Conservation (phyloP, 2,113 vertebrate genomes). For the Gambusia holbrooki region DNA sequence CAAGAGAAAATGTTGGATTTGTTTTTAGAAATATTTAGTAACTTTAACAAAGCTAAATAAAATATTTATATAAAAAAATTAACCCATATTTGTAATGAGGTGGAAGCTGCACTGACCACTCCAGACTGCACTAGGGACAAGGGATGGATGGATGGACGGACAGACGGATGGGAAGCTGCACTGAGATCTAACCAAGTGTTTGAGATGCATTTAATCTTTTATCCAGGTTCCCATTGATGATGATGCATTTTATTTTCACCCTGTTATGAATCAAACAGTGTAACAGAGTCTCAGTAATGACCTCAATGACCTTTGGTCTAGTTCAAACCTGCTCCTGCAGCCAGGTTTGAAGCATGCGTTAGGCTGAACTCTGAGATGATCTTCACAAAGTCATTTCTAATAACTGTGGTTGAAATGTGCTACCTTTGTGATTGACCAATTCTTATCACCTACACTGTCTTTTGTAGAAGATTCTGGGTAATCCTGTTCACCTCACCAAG, state of each 20-base stretch:
- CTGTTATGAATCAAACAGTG: too few relatives aligned
- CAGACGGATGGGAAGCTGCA: too few relatives aligned
- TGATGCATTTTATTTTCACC: background rate
- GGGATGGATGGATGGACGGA: too few relatives aligned
- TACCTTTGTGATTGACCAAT: background rate
- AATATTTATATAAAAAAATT: too few relatives aligned
- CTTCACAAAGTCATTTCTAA: background rate
- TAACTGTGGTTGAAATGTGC: background rate
- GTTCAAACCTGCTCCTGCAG: background rate
- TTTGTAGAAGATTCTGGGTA: conserved; percentile 83
- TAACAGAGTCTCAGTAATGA: background rate
- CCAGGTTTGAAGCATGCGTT: background rate
- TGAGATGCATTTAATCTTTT: background rate
- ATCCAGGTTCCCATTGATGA: background rate
- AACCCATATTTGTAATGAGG: too few relatives aligned
- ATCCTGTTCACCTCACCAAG: conserved; percentile 88
- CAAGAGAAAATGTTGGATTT: too few relatives aligned
- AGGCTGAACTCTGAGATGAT: background rate
- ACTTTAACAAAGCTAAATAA: too few relatives aligned
- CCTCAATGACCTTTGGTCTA: background rate
- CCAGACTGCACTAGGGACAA: too few relatives aligned
- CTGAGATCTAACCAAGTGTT: background rate
- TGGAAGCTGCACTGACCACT: too few relatives aligned
- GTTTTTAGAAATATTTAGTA: too few relatives aligned
- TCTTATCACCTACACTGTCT: background rate